Base-by-base conservation (phyloP, 2,797 vertebrate species). In the Pterois miles region DNA sequence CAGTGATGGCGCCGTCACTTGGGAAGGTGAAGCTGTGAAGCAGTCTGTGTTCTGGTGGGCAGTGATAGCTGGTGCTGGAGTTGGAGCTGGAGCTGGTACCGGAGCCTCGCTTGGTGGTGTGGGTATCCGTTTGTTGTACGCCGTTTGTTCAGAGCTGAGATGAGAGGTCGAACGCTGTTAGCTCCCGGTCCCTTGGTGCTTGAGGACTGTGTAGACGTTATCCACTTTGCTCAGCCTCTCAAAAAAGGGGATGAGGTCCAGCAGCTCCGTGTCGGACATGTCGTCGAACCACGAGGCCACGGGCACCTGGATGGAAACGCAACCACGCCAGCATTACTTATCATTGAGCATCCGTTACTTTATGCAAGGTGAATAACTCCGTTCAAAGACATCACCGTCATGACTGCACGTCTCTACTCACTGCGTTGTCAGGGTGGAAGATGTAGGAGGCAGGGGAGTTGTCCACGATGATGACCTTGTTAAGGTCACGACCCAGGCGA, bases 251-350 rank as follows among this genome's bases (percentile, higher is more conserved):
- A 99, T 95, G 83, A 99, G 96, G 83, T 99, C 98, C 63, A 98
- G 96, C 81, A 99, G 96, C 90, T 99, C 98, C 0, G 97, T 98
- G 95, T 99, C 98, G 0, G 95, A 95, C 97, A 98, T 98, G 95
- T 99, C 98, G 65, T 99, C 97, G 4, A 99, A 99, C 98, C 98
- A 99, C 0, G 98, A 98, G 52, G 96, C 97, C 80, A 99, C 98
- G 0, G 98, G 98, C 48, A 99, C 98, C 98, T 99, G 71, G 8
- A 40, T 0, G 6, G 14, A 16, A 74, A 62, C 23, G 23, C 1
- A 60, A 3, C 40, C 18, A 33, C 14, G 6, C 3, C 53, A 25
- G 16, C 46, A 7, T 46, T 6, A 10, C 13, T 9, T 20, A 46
- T 46, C 43, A 6, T 46, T 36, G 0, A 20, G 18, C 43, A 46